A percentile compares a stretch with the other conserved stretches of the same genome.
These are phyloP conservation scores for Idaea aversata DNA, from an alignment of 2,888 invertebrate species.

Conservation along the genomic window DNA sequence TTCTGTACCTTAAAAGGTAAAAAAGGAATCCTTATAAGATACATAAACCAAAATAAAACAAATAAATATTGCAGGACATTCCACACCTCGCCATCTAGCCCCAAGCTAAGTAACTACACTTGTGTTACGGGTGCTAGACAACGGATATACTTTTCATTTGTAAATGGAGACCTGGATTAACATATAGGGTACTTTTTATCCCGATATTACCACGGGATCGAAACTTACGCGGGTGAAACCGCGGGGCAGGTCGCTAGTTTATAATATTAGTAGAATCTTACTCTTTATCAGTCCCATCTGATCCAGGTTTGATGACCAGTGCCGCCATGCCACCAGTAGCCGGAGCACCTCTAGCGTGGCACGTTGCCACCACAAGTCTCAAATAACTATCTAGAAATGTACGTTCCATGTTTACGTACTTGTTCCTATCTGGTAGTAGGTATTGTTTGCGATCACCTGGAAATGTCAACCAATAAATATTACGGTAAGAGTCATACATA, in stretches of 20 bases:
- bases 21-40: too few species aligned
- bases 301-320: constrained; percentile 71
- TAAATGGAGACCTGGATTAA: too few species aligned
- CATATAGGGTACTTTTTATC: too few species aligned
- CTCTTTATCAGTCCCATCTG: constrained; percentile 50
- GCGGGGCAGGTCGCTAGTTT: too few species aligned
- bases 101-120: constrained; percentile 7
- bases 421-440: constrained; percentile 84
- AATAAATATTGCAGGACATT: too few species aligned
- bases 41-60: too few species aligned
- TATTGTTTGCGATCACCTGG: constrained; percentile 79
- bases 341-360: constrained; percentile 81
- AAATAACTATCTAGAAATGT: constrained; percentile 83
- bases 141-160: too few species aligned
- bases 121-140: too few species aligned
- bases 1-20: too few species aligned
- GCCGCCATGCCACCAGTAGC: constrained; percentile 87
- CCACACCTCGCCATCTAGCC: not conserved
- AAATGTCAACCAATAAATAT: constrained; percentile 12
- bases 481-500: too few species aligned
- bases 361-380: constrained; percentile 78
- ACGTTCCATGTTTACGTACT: constrained; percentile 83
- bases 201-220: too few species aligned
- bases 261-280: constrained; percentile 30
- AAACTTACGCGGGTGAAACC: too few species aligned